Evolutionary conservation across 2,888 invertebrate species (phyloP), one percentile per base, ranked within the genome.

Genomic region (Andrena bicolor): DNA sequence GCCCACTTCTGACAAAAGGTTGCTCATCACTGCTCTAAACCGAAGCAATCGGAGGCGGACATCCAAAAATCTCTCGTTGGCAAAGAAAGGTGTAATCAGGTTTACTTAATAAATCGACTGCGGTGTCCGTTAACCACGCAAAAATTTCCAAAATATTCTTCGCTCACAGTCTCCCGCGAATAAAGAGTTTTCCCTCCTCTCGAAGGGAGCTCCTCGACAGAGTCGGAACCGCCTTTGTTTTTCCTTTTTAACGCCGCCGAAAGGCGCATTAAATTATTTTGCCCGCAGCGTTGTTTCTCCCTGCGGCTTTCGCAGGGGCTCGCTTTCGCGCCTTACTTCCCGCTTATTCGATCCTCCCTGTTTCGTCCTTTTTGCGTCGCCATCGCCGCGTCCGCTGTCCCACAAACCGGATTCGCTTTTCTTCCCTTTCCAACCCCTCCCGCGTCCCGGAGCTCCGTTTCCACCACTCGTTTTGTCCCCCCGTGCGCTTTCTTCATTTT

Each of bases 341-440:
- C 74, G 61, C 61, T 71, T 73, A 85, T 83, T 85, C 85, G 78
- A 85, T 85, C 80, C 70, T 76, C 76, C 83, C 83, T 75, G 82
- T 82, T 72, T 73, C 66, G 56, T 83, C 76, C 76, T 80, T 69
- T 41, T 73, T 69, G 35, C 63, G 16, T 28, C 56, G 35, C 70
- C 61, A 65, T 60, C 61, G 48, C 70, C 26, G 68, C 76, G 68
- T 48, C 49, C 76, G 66, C 74, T 75, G 72, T 63, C 68, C 83
- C 80, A n/a, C 80, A 63, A 72, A 80, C 70, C 72, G 72, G 76
- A 79, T 80, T 61, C 61, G 26, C 65, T 49, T 49, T 58, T 48
- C 32, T 51, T 48, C 23, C 32, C 48, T 65, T 28, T 8, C 23
- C 35, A 53, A 32, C 13, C 23, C 28, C 35, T 26, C 35, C 48